These are phyloP conservation scores for Sorex fumeus DNA, from an alignment of 2,113 vertebrate genomes.

Conservation along the genomic window DNA sequence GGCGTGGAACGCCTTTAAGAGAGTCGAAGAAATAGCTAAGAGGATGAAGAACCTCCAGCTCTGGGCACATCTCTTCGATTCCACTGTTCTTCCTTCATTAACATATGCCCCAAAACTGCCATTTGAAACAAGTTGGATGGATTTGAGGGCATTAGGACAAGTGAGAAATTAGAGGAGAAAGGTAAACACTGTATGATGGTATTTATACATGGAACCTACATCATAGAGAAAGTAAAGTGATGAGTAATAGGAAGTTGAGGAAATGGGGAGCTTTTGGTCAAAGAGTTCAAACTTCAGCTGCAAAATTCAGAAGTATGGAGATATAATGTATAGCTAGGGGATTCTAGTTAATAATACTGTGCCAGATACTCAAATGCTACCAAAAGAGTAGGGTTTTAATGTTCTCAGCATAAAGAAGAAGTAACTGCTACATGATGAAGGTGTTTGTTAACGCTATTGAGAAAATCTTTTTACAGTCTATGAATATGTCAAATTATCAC, in stretches of 20 bases:
- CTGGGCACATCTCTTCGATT: too few relatives aligned
- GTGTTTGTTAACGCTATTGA: background rate
- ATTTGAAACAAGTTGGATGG: background rate
- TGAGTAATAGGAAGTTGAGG: background rate
- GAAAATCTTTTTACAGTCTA: background rate
- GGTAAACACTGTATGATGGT: background rate
- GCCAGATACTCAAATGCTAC: background rate
- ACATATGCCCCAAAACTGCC: too few relatives aligned
- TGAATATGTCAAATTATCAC: background rate
- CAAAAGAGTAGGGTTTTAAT: background rate
- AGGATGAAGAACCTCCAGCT: too few relatives aligned
- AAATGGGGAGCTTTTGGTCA: background rate
- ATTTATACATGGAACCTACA: background rate
- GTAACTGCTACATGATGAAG: background rate
- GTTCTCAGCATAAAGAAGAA: background rate
- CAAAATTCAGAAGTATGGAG: background rate
- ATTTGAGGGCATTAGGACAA: background rate
- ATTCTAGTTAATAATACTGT: background rate
- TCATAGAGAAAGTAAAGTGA: background rate
- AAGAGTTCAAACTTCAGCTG: background rate
- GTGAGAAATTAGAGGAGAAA: background rate
- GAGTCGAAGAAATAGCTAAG: too few relatives aligned
- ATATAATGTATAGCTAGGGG: background rate
- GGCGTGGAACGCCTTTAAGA: too few relatives aligned
- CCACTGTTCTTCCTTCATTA: too few relatives aligned